Conservation (phyloP, 2,113 vertebrate genomes). For the Edolisoma coerulescens region DNA sequence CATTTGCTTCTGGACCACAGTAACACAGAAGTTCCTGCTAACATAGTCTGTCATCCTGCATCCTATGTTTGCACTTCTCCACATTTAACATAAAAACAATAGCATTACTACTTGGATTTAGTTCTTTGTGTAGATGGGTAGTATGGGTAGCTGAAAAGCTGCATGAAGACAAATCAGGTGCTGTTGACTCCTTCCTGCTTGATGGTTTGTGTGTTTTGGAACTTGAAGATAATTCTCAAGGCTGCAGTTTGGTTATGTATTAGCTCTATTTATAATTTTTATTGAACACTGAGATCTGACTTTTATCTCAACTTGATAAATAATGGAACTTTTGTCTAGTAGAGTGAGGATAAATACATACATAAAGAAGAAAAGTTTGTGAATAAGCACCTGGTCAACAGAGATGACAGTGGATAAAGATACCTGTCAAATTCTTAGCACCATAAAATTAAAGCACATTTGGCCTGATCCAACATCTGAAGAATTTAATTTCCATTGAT, state of each 20-base stretch:
- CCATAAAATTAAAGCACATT: not conserved
- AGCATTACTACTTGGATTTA: not conserved
- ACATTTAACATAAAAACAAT: not conserved
- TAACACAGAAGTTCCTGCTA: not conserved
- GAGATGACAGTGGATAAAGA: not conserved
- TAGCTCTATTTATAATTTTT: slow-evolving; percentile 1
- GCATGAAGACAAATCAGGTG: not conserved
- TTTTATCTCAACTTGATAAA: slow-evolving; percentile 15
- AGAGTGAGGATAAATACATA: not conserved
- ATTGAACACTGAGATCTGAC: not conserved
- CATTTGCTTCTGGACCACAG: not conserved
- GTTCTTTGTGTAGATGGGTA: not conserved
- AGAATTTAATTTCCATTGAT: slow-evolving; percentile 9
- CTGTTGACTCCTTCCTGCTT: not conserved
- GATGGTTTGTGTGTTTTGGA: not conserved
- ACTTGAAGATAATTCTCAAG: not conserved
- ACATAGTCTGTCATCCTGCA: not conserved
- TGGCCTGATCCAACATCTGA: not conserved
- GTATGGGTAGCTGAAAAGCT: not conserved
- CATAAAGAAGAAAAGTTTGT: not conserved
- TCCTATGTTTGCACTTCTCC: not conserved
- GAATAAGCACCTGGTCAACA: not conserved
- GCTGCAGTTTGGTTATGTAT: not conserved
- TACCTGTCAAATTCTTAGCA: not conserved
- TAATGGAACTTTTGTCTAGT: not conserved